Base-by-base conservation (phyloP, 2,113 vertebrate species). In the Promerops cafer region DNA sequence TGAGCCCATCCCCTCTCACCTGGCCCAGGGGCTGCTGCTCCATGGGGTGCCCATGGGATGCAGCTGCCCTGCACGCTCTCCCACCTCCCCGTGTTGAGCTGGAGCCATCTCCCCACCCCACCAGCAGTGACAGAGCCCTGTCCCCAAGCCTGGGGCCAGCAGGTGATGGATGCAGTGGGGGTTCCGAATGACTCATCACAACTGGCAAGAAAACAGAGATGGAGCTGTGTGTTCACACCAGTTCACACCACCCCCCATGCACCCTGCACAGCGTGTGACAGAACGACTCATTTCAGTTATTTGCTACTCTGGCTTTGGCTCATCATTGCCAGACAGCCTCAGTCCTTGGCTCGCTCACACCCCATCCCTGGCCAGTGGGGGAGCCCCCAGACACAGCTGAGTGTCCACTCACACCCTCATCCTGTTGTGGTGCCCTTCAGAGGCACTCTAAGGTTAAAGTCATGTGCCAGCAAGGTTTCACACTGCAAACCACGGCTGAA, bases 401-500 rank as follows among this genome's bases (percentile, higher is more conserved):
- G 44, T 45, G 70, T 63, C 64, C 69, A 47, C n/a, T 39, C 12
- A 0, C 39, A 14, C 39, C 1, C 31, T 40, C 47, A 23, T 9
- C 52, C 35, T 0, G 45, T 30, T 3, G 1, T 0, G 0, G 24
- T 2, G n/a, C 39, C 17, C 3, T 13, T n/a, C 39, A 6, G 35
- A 84, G 19, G 16, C 42, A 7, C 3, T 2, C 37, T 4, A 1
- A 26, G 6, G 27, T 17, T 23, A 18, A 86, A 61, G 26, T 1
- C 11, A 70, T 12, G 26, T 7, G 45, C 78, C 79, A 59, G 53
- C 1, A 9, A 75, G 69, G 50, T 27, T 81, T 30, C 14, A 35
- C 70, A 37, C 14, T 54, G 81, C 44, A 53, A 49, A 56, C n/a
- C 4, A 4, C 1, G 4, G 28, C 28, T 47, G 47, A 83, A 11